Evolutionary conservation across 1,140 invertebrate genomes (phyloP).

Genomic region (Pantala flavescens): DNA sequence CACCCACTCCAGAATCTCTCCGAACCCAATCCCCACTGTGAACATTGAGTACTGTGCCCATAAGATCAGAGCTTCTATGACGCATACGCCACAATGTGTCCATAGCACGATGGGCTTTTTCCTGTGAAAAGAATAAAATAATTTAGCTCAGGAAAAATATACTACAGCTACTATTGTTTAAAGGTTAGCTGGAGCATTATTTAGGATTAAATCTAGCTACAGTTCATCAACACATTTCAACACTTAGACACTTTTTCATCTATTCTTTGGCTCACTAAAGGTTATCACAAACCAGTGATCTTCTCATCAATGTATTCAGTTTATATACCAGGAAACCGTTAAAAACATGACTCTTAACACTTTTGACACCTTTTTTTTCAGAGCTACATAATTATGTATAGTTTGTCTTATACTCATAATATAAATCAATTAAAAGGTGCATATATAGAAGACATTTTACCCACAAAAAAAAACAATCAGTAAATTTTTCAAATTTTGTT

Average conservation of each 20-base stretch:
- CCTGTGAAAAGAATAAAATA: slow-evolving; percentile 32
- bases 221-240: slow-evolving; percentile 13
- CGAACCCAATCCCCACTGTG: slow-evolving; percentile 95
- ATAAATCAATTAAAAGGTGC: no score
- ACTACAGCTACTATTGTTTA: neutral
- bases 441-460: no score
- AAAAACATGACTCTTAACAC: no score
- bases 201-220: neutral
- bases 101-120: slow-evolving; percentile 92
- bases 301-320: no score
- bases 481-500: no score
- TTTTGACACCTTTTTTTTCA: no score
- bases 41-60: slow-evolving; percentile 92
- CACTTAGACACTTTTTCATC: slow-evolving; percentile 7
- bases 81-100: slow-evolving; percentile 91
- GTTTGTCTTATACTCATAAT: no score
- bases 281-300: no score
- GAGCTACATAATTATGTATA: no score
- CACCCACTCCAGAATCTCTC: slow-evolving; percentile 93
- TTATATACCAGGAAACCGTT: no score
- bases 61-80: slow-evolving; percentile 81
- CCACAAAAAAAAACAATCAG: no score
- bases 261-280: no score
- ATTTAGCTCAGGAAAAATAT: neutral
- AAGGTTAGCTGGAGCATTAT: neutral